Percentiles rank a stretch among this genome's conserved stretches.
Conservation (phyloP, 2,888 invertebrate genomes). For the Cetonia aurata region DNA sequence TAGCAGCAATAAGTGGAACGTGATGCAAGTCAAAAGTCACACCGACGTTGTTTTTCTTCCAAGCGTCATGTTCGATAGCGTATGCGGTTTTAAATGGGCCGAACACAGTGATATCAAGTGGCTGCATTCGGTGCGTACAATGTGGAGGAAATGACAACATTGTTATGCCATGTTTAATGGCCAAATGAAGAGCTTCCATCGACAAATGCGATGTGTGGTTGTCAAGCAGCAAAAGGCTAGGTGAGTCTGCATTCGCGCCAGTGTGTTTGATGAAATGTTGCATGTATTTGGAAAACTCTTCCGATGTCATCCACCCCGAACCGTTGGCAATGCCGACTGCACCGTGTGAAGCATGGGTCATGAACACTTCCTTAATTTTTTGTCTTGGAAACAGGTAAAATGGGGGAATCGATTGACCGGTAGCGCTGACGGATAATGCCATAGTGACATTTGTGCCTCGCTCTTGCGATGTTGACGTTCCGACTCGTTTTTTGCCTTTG, state of each 20-base stretch:
- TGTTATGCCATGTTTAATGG: conserved; percentile 55
- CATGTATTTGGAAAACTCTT: conserved; percentile 52
- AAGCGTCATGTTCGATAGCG: background rate
- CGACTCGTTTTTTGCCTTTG: conserved; percentile 55
- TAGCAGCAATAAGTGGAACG: conserved; percentile 52
- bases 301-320: conserved; percentile 57
- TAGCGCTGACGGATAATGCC: conserved; percentile 23
- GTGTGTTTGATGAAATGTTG: conserved; percentile 44
- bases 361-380: conserved; percentile 48
- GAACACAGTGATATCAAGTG: background rate
- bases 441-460: conserved; percentile 22
- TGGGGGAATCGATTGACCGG: conserved; percentile 41
- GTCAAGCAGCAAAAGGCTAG: conserved; percentile 47
- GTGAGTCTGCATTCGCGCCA: conserved; percentile 40
- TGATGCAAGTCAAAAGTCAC: conserved; percentile 46
- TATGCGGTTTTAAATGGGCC: background rate
- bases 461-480: conserved; percentile 49
- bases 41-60: conserved; percentile 22
- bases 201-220: conserved; percentile 52
- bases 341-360: conserved; percentile 49
- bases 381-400: conserved; percentile 55
- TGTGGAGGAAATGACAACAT: conserved; percentile 51
- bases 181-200: conserved; percentile 52
- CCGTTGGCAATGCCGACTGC: conserved; percentile 49
- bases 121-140: conserved; percentile 50